These are phyloP conservation scores for Cryptotis parvus DNA, from an alignment of 2,113 vertebrate genomes.

Conservation along the genomic window DNA sequence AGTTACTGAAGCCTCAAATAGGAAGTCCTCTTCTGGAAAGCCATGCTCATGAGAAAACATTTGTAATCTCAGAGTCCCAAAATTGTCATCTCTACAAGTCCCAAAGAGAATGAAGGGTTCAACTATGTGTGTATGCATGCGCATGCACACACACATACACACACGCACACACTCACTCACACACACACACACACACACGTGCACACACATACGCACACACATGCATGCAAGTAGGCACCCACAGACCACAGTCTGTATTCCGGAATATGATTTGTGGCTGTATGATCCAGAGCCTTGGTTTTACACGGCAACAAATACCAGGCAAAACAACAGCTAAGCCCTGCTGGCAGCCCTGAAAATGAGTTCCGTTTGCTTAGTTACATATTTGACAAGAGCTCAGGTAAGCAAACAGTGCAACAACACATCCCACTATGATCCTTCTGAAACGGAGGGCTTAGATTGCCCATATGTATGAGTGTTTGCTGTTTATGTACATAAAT, in stretches of 20 bases:
- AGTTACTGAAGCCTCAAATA: not conserved
- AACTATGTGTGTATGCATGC: too few relatives aligned
- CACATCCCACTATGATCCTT: not conserved
- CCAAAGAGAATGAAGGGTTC: not conserved
- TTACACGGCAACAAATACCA: not conserved
- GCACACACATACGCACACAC: too few relatives aligned
- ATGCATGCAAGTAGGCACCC: not conserved
- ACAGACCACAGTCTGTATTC: not conserved
- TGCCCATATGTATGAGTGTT: not conserved
- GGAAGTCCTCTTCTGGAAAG: slow-evolving; percentile 28
- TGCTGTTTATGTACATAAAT: not conserved
- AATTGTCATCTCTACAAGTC: too few relatives aligned
- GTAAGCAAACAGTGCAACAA: not conserved
- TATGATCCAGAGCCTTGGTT: not conserved
- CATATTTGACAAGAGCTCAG: slow-evolving; percentile 36
- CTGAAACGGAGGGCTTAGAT: not conserved
- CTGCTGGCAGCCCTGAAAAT: not conserved
- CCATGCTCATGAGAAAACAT: slow-evolving; percentile 3
- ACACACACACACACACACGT: not conserved
- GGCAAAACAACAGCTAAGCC: not conserved
- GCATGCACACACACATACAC: too few relatives aligned
- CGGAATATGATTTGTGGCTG: not conserved
- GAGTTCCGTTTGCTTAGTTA: not conserved
- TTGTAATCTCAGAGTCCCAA: not conserved
- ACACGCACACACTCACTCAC: too few relatives aligned